A percentile compares a stretch with the other conserved stretches of the same genome.
These are phyloP conservation scores for Cantharis flavilabris DNA, from an alignment of 2,888 invertebrate species.

Conservation along the genomic window DNA sequence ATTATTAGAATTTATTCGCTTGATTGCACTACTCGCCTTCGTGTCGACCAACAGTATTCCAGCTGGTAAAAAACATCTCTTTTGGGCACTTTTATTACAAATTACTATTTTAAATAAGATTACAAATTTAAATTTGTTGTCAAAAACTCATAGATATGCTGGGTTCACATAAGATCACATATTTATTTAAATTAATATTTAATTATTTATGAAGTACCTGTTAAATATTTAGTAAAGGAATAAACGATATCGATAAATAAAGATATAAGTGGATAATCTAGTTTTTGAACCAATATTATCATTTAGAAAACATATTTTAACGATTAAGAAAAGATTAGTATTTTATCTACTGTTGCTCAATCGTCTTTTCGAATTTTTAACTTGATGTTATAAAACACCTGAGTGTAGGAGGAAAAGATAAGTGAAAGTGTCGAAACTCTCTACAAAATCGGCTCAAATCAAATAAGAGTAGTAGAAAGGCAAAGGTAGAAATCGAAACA, in stretches of 20 bases:
- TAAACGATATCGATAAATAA: background rate
- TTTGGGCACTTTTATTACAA: no score
- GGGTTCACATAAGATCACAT: background rate
- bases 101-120: no score
- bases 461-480: conserved; percentile 25
- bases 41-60: no score
- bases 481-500: conserved; percentile 23
- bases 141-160: no score
- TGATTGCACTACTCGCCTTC: no score
- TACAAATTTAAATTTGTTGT: no score
- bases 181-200: background rate
- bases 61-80: no score
- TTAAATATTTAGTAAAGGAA: background rate
- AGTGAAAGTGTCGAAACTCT: conserved; percentile 25
- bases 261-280: background rate
- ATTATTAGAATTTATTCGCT: no score
- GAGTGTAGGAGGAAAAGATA: conserved; percentile 26
- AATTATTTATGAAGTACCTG: background rate
- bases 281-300: background rate
- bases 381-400: conserved; percentile 9
- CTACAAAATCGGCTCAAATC: conserved; percentile 6
- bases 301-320: background rate
- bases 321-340: background rate
- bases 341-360: background rate
- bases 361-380: background rate